Evolutionary conservation across 2,888 invertebrate genomes (phyloP), one percentile per base, ranked within the genome.

Genomic region (Phengaris arion): DNA sequence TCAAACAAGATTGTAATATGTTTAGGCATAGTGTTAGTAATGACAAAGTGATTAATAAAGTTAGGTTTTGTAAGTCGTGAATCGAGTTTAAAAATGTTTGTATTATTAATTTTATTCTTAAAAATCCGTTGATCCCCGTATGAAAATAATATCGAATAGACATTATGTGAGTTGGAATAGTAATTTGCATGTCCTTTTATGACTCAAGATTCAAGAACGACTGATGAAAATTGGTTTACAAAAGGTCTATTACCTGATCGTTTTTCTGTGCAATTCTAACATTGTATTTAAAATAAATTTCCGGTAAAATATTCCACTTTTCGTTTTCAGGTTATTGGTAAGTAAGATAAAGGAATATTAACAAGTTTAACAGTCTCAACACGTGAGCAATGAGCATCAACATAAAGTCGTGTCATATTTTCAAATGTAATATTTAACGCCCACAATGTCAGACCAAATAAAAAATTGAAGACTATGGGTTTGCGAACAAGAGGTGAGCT

Each of bases 201-300:
- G 35, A 35, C 35, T 45, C 64, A 6, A n/a, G n/a, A 55, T 55
- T 55, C 55, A 12, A 64, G 35, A 64, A 64, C 13, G 35, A 15
- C 22, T 59, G 59, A 59, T 59, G 22, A 8, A 64, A 64, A 64
- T 64, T 64, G 64, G 64, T 64, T 64, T 64, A 64, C 35, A 64
- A 64, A 64, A 64, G 64, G 13, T 6, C 13, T 64, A 64, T 64
- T 64, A 35, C 35, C 12, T 64, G 22, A 5, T 3, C 59, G 59
- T 59, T 22, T 59, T 15, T 4, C 59, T 59, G 8, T 46, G 6
- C 4, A 48, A 48, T 48, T 48, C 48, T 48, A 48, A 46, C 4
- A 46, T 6, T 4, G 46, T 1, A 46, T 46, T 46, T 2, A 46
- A 22, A 22, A 22, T 22, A 46, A 46, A 46, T 46, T 46, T 46